Evolutionary conservation across 2,888 invertebrate genomes (phyloP).

Genomic region (Aquatica leii): DNA sequence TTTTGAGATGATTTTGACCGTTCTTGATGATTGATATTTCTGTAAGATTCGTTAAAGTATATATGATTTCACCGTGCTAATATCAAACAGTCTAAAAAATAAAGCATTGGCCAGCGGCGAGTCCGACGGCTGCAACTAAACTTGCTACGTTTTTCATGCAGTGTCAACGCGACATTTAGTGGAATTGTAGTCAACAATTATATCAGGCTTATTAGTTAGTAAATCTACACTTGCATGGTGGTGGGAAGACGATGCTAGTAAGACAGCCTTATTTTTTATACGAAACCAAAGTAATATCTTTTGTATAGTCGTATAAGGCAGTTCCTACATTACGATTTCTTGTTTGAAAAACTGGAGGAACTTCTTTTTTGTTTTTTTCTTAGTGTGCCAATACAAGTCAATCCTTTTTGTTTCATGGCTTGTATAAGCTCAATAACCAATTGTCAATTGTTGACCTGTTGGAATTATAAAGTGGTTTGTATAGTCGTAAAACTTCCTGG

Average conservation of each 20-base stretch:
- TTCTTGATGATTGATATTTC: neutral
- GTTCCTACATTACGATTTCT: conserved; percentile 18
- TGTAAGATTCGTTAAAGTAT: neutral
- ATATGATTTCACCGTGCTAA: neutral
- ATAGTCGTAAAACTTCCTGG: conserved; percentile 26
- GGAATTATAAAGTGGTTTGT: conserved; percentile 13
- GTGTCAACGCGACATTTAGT: neutral
- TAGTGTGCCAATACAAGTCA: conserved; percentile 17
- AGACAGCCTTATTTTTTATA: no score
- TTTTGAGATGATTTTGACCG: neutral
- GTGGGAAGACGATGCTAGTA: conserved; percentile 17
- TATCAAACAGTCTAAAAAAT: neutral
- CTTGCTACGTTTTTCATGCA: conserved; percentile 15
- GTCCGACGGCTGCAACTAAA: neutral
- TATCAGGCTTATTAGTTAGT: conserved; percentile 27
- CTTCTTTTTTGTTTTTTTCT: conserved; percentile 39
- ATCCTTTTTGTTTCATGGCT: conserved; percentile 25
- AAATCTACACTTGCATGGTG: conserved; percentile 27
- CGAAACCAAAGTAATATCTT: conserved; percentile 41
- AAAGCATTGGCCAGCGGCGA: neutral
- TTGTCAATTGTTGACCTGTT: conserved; percentile 37
- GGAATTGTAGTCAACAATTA: neutral
- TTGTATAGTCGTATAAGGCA: conserved; percentile 41
- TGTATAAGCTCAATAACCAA: conserved; percentile 36
- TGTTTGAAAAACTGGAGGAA: conserved; percentile 40